Evolutionary conservation across 2,797 vertebrate genomes (phyloP).

Genomic region (Oceanodroma leucorhoa): DNA sequence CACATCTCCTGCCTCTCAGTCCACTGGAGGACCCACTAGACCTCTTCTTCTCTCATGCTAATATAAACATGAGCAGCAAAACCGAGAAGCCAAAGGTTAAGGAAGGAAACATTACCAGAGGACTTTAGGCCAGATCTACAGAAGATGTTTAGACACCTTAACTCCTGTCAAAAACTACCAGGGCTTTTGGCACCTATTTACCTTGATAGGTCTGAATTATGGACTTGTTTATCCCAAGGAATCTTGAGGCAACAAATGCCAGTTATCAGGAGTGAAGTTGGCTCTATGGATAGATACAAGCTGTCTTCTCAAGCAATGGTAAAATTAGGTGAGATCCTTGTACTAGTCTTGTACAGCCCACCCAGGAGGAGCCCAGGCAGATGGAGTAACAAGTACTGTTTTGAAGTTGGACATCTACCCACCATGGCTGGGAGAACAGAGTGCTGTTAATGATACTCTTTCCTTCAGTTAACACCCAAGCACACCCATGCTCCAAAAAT

Average conservation of each 20-base stretch:
- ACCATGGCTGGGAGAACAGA: accelerated
- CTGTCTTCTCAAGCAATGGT: background rate
- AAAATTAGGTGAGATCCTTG: background rate
- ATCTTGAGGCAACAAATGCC: background rate
- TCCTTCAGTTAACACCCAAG: background rate
- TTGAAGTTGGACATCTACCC: background rate
- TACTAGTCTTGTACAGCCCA: background rate
- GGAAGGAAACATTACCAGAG: background rate
- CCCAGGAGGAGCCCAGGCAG: background rate
- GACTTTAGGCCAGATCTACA: background rate
- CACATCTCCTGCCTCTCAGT: background rate
- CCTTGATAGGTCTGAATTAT: background rate
- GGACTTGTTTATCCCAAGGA: background rate
- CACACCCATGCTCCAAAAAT: background rate
- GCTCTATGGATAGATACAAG: background rate
- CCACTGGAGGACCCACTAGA: background rate
- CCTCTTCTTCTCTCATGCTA: background rate
- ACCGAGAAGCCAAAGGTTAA: background rate
- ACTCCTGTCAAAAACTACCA: background rate
- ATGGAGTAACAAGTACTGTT: background rate
- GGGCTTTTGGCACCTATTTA: background rate
- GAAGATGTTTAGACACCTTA: background rate
- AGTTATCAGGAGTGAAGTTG: background rate
- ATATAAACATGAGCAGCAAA: background rate
- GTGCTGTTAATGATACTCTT: background rate